phyloP scores from a whole-genome alignment of 2,888 invertebrate genomes.

The Brenthis daphne region DNA sequence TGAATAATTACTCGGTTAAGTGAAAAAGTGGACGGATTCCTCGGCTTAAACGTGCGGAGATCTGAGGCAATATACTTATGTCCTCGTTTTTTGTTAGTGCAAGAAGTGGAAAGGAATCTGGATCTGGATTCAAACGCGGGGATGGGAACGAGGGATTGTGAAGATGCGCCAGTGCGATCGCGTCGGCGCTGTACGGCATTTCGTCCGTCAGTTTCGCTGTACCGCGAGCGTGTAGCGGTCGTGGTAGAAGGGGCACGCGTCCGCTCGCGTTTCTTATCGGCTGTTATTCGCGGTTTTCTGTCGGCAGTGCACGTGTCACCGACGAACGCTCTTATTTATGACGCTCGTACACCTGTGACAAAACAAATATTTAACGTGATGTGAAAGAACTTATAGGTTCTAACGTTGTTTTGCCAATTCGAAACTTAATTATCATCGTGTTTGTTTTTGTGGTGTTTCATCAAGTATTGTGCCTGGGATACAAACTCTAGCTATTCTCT shows the following conservation, averaged over 20 bases:
- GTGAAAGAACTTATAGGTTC: conserved; percentile 70
- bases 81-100: conserved; percentile 50
- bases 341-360: conserved; percentile 71
- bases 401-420: conserved; percentile 54
- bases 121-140: conserved; percentile 43
- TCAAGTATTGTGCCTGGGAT: conserved; percentile 55
- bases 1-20: conserved; percentile 66
- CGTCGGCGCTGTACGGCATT: conserved; percentile 44
- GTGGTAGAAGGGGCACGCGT: conserved; percentile 48
- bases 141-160: conserved; percentile 61
- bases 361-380: conserved; percentile 72
- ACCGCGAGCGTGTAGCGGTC: conserved; percentile 70
- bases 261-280: conserved; percentile 54
- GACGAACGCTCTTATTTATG: conserved; percentile 58
- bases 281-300: conserved; percentile 74
- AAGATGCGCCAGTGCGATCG: conserved; percentile 51
- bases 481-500: conserved; percentile 58
- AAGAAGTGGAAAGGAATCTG: conserved; percentile 35
- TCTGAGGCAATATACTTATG: conserved; percentile 43
- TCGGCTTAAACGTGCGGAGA: conserved; percentile 51
- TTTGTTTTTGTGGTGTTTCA: conserved; percentile 61
- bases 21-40: conserved; percentile 69
- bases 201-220: conserved; percentile 69
- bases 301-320: conserved; percentile 74
- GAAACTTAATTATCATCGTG: conserved; percentile 56